Conservation (phyloP, 2,888 invertebrate genomes). For the Azorinus chamasolen region DNA sequence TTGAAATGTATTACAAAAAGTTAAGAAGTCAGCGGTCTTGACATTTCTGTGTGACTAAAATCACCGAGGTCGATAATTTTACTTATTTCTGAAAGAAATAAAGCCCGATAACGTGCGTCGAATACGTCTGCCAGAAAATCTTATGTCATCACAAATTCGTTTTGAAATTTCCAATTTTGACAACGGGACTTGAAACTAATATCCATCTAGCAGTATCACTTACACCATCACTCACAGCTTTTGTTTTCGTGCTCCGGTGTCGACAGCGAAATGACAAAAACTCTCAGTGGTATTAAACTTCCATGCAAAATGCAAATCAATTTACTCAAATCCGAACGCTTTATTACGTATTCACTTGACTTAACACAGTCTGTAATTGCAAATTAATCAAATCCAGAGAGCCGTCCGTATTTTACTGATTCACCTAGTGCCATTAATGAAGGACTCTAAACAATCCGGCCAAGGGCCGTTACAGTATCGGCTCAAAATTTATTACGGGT, state of each 20-base stretch:
- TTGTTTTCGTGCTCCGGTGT: conserved; percentile 1
- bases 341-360: conserved; percentile 22
- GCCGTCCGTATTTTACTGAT: background rate
- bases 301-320: conserved; percentile 22
- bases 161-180: no score
- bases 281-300: conserved; percentile 13
- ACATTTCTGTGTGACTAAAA: no score
- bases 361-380: conserved; percentile 16
- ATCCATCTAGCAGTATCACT: no score
- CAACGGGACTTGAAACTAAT: no score
- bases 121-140: no score
- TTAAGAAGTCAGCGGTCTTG: no score
- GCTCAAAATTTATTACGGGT: conserved; percentile 8
- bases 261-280: conserved; percentile 9
- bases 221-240: conserved; percentile 10
- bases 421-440: conserved; percentile 12
- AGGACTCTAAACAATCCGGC: conserved; percentile 8
- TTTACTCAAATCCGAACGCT: conserved; percentile 14
- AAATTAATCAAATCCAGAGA: conserved; percentile 18
- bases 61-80: no score
- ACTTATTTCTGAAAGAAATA: no score
- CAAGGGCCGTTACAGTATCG: conserved; percentile 7
- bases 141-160: no score
- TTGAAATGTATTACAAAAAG: no score
- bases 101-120: no score